Conservation (phyloP, 2,113 vertebrate genomes). For the Actinemys pallida region DNA sequence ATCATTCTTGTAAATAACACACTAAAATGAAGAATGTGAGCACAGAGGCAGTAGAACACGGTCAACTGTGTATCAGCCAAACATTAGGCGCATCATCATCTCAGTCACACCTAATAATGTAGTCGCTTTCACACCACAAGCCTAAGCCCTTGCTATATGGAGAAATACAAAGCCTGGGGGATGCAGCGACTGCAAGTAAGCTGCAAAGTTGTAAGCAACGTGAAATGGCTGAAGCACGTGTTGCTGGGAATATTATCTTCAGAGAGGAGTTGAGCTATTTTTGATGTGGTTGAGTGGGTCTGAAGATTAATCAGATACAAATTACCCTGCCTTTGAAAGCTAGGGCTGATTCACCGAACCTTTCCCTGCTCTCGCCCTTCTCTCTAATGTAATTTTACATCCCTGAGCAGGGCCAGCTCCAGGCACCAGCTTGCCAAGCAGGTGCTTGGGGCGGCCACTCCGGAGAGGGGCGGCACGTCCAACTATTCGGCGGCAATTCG, state of each 20-base stretch:
- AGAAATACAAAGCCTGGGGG: background rate
- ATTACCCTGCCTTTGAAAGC: background rate
- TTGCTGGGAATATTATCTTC: background rate
- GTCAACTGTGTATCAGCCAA: background rate
- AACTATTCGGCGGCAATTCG: too few relatives aligned
- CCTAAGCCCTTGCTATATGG: background rate
- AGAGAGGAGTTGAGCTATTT: constrained; percentile 10
- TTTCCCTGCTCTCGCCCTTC: constrained; percentile 10
- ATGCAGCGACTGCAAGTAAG: background rate
- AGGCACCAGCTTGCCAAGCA: too few relatives aligned
- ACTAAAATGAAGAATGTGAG: background rate
- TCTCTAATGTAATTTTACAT: constrained; percentile 18
- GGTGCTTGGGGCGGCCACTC: too few relatives aligned
- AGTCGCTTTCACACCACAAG: background rate
- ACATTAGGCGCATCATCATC: background rate
- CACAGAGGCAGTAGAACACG: background rate
- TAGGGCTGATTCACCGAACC: background rate
- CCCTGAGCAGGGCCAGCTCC: background rate
- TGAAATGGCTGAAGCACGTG: background rate
- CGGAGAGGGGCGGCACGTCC: too few relatives aligned
- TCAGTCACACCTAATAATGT: background rate
- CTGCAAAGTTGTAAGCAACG: background rate
- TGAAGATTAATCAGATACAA: constrained; percentile 30
- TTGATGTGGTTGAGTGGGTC: background rate
- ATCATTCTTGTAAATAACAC: background rate